Percentiles rank a stretch among this genome's conserved stretches.
phyloP scores from a whole-genome alignment of 2,797 vertebrate genomes.

The Benthosema pterotum region DNA sequence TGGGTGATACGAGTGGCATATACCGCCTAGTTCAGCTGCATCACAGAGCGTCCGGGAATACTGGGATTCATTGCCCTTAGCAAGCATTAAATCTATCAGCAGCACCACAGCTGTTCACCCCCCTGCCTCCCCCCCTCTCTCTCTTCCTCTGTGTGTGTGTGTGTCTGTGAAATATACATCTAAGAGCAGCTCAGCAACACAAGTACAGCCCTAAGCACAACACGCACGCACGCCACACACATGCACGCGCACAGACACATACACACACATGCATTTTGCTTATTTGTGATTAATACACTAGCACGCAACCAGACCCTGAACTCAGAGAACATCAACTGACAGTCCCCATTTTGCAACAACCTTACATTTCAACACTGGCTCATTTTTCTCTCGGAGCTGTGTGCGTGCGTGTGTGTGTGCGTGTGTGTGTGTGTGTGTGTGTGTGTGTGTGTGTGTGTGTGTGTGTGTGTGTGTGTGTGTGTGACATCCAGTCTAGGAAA shows the following conservation, averaged over 20 bases:
- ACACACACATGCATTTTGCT: neutral
- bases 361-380: too few relatives aligned
- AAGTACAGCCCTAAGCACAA: conserved; percentile 11
- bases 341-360: too few relatives aligned
- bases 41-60: conserved; percentile 54
- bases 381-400: too few relatives aligned
- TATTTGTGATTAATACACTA: neutral
- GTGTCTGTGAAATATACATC: neutral
- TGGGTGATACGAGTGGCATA: conserved; percentile 28
- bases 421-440: too few relatives aligned
- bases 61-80: conserved; percentile 48
- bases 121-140: neutral
- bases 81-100: conserved; percentile 54
- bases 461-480: too few relatives aligned
- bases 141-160: too few relatives aligned
- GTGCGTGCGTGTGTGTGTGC: too few relatives aligned
- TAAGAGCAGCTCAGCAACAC: conserved; percentile 2
- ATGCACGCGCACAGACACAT: neutral
- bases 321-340: neutral
- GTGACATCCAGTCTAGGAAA: conserved; percentile 5
- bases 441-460: too few relatives aligned
- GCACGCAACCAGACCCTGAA: neutral
- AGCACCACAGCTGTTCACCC: conserved; percentile 11
- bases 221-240: too few relatives aligned
- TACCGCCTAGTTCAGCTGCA: conserved; percentile 27